Base-by-base conservation (phyloP, 1,140 invertebrate species). In the Bombus confusus region DNA sequence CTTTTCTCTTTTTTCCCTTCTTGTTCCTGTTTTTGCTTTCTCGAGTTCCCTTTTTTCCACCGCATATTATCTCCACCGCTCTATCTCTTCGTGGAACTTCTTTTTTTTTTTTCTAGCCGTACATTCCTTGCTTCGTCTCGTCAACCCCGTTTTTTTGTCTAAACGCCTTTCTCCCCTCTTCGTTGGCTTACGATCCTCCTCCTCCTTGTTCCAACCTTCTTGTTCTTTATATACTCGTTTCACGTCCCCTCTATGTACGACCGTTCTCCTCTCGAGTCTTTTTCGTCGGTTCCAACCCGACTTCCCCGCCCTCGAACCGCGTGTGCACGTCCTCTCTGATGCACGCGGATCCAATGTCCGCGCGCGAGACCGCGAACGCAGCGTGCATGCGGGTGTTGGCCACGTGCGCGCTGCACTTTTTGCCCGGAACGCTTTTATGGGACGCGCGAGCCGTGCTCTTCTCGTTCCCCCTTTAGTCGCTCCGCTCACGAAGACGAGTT, bases 341-440 rank as follows among this genome's bases (percentile, higher is more conserved):
- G 87, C 85, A 84, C 82, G 89, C 64, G 84, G 59, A 79, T 28
- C 22, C 79, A 34, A 80, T 88, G 86, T 85, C 79, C 83, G 72
- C 80, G 78, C 77, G 89, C 82, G 81, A 89, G 88, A 91, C 83
- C 80, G 84, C 69, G 83, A 89, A 69, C 64, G 52, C 79, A 79
- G 85, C 34, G 57, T 91, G 88, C 92, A 94, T 93, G 94, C 94
- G 94, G 94, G 94, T 92, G 92, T 91, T 83, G 80, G 92, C 93
- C 94, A 95, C 94, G 94, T 94, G 94, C 92, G 92, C 91, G 85
- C 31, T 92, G 88, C 91, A 93, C 78, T 93, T 94, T 94, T 94
- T 93, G 91, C 91, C 86, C 86, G 69, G 22, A 34, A 74, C 71
- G 82, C 86, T 90, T 87, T 90, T 77, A 83, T 88, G 62, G 84